A percentile compares a stretch with the other conserved stretches of the same genome.
phyloP scores from a whole-genome alignment of 2,113 vertebrate genomes.

The Mohoua ochrocephala region DNA sequence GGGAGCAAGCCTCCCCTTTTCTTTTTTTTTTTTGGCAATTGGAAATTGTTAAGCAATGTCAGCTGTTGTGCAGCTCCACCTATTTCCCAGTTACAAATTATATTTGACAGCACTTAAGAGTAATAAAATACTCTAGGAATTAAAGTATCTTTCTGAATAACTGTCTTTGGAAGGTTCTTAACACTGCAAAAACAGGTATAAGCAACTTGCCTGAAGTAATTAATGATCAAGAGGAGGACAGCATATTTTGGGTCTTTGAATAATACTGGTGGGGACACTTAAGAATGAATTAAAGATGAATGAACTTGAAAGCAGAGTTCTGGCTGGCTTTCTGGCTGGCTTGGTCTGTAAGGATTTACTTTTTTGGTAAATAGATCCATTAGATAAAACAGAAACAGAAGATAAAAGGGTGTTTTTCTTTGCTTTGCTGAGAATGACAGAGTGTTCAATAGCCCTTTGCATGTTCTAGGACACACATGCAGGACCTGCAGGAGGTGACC shows the following conservation, averaged over 20 bases:
- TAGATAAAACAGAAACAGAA: not conserved
- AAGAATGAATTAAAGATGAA: not conserved
- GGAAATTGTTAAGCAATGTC: not conserved
- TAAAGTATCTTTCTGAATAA: not conserved
- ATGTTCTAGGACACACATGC: constrained; percentile 81
- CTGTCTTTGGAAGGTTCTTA: not conserved
- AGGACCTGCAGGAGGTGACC: constrained; percentile 88
- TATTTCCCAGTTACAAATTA: not conserved
- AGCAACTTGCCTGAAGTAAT: not conserved
- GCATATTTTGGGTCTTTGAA: not conserved
- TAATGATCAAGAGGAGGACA: not conserved
- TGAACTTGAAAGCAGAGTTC: not conserved
- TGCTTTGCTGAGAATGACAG: not conserved
- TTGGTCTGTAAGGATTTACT: not conserved
- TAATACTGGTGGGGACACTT: not conserved
- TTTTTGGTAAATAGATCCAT: not conserved
- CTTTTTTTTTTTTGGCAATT: not conserved
- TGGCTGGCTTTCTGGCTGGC: not conserved
- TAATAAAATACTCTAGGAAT: not conserved
- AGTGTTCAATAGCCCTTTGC: not conserved
- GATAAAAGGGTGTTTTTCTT: not conserved
- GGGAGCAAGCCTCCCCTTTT: no score
- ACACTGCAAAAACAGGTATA: not conserved
- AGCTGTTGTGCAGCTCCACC: not conserved
- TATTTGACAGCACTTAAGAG: not conserved